Evolutionary conservation across 2,888 invertebrate genomes (phyloP).

Genomic region (Mimumesa dahlbomi): DNA sequence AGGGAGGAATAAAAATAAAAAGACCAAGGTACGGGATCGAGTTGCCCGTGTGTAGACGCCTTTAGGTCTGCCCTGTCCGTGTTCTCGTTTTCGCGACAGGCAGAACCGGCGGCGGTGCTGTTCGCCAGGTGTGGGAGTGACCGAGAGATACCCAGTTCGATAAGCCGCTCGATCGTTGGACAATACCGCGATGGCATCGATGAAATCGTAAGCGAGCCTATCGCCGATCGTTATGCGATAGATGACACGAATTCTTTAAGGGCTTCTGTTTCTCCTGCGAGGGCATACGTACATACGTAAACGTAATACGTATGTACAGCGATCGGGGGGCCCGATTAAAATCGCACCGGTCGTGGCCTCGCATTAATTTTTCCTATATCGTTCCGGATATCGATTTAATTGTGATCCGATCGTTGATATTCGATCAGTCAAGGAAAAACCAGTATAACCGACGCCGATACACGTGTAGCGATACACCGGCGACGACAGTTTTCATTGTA

Average conservation of each 20-base stretch:
- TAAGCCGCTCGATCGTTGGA: conserved; percentile 66
- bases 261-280: conserved; percentile 61
- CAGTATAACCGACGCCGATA: conserved; percentile 13
- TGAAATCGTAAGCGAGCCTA: conserved; percentile 59
- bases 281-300: conserved; percentile 2
- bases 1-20: background rate
- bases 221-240: conserved; percentile 61
- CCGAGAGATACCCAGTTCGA: conserved; percentile 63
- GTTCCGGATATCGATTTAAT: conserved; percentile 21
- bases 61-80: conserved; percentile 17
- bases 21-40: conserved; percentile 1
- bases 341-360: conserved; percentile 16
- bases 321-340: conserved; percentile 44
- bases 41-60: background rate
- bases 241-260: conserved; percentile 72
- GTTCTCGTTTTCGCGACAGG: conserved; percentile 52
- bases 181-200: conserved; percentile 66
- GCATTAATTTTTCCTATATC: conserved; percentile 33
- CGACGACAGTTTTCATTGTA: no score
- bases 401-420: conserved; percentile 16
- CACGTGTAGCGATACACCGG: conserved; percentile 21
- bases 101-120: conserved; percentile 15
- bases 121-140: conserved; percentile 72
- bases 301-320: conserved; percentile 25
- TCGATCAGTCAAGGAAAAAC: background rate